Evolutionary conservation across 92 coral and sea anemone genomes (phyloP).

Genomic region (Epizoanthus scotinus): DNA sequence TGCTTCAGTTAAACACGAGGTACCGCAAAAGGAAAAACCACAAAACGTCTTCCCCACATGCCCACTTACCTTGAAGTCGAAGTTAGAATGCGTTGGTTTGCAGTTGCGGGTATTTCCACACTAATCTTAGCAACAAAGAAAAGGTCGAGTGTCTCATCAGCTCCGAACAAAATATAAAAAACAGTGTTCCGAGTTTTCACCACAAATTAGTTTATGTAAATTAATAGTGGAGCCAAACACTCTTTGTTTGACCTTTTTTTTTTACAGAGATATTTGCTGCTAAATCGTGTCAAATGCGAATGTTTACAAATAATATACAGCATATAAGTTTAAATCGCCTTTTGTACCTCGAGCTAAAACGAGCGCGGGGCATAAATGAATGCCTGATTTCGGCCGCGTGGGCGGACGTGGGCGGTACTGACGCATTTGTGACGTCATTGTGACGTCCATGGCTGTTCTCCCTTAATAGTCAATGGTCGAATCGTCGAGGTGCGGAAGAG

Average conservation of each 20-base stretch:
- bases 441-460: conserved; percentile 45
- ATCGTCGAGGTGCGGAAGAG: conserved; percentile 34
- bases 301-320: neutral
- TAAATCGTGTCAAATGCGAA: conserved; percentile 8
- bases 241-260: conserved; percentile 17
- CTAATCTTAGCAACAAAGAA: conserved; percentile 23
- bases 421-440: conserved; percentile 58
- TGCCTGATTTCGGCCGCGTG: conserved; percentile 37
- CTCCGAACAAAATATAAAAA: neutral
- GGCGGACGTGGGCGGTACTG: conserved; percentile 57
- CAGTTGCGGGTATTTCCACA: conserved; percentile 3
- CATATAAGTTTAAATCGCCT: conserved; percentile 25
- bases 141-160: conserved; percentile 26
- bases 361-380: neutral
- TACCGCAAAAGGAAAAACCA: neutral
- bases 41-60: neutral
- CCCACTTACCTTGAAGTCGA: conserved; percentile 5
- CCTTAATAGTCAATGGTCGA: conserved; percentile 27
- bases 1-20: neutral
- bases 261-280: conserved; percentile 6
- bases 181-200: neutral
- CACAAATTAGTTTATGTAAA: conserved; percentile 24
- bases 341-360: conserved; percentile 36
- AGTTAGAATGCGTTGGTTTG: neutral
- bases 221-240: conserved; percentile 11